Conservation (phyloP, 2,888 invertebrate species). For the Melieria omissa region DNA sequence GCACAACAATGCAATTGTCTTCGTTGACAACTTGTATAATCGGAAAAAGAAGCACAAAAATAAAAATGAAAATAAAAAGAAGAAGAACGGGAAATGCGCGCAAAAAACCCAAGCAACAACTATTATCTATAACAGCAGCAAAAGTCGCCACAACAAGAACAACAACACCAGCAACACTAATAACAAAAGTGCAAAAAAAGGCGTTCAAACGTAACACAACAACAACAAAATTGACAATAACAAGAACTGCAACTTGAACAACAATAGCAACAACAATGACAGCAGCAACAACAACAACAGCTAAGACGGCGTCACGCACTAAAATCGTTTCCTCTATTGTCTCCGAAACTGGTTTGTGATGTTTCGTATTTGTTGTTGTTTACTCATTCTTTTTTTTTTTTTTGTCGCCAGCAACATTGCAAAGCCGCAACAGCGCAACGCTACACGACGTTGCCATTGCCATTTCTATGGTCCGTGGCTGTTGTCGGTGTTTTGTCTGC, state of each 20-base stretch:
- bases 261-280: background rate
- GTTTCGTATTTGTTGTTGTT: too few relatives aligned
- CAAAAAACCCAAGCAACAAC: background rate
- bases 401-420: too few relatives aligned
- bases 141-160: conserved; percentile 19
- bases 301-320: conserved; percentile 31
- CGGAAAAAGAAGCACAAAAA: conserved; percentile 2
- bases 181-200: background rate
- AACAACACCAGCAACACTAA: conserved; percentile 6
- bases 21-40: too few relatives aligned
- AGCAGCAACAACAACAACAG: background rate
- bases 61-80: conserved; percentile 15
- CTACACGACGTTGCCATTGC: too few relatives aligned
- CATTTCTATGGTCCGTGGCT: too few relatives aligned
- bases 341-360: conserved; percentile 22
- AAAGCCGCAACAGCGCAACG: too few relatives aligned
- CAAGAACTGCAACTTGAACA: conserved; percentile 4
- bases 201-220: background rate
- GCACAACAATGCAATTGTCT: conserved; percentile 20
- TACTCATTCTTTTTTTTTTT: too few relatives aligned
- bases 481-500: too few relatives aligned
- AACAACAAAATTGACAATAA: conserved; percentile 10
- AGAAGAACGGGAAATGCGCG: conserved; percentile 1
- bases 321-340: conserved; percentile 35
- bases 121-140: conserved; percentile 3